These are phyloP conservation scores for Cacatua alba DNA, from an alignment of 2,113 vertebrate genomes.

Conservation along the genomic window DNA sequence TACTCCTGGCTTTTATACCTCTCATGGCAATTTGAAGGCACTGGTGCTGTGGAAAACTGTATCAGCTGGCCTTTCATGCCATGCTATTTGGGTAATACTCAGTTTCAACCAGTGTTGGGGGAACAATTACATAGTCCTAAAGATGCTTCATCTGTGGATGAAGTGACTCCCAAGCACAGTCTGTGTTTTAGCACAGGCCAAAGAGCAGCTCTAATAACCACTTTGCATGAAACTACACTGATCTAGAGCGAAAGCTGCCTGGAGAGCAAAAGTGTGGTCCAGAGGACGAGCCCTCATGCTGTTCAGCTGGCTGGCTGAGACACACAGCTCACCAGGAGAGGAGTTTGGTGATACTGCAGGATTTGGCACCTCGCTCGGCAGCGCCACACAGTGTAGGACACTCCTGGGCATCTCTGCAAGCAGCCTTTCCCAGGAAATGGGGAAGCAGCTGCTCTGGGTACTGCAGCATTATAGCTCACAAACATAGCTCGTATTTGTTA, in stretches of 20 bases:
- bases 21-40: background rate
- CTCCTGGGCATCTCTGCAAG: background rate
- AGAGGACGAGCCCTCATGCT: fast-evolving
- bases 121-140: background rate
- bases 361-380: fast-evolving
- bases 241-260: background rate
- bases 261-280: background rate
- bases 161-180: background rate
- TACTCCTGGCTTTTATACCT: background rate
- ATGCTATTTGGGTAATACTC: background rate
- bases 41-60: background rate
- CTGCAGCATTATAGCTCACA: background rate
- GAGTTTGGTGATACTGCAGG: background rate
- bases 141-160: background rate
- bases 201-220: background rate
- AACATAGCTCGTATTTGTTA: background rate
- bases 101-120: background rate
- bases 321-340: background rate
- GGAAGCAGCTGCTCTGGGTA: background rate
- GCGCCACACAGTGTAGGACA: fast-evolving
- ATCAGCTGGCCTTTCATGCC: background rate
- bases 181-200: background rate
- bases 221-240: background rate
- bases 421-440: background rate
- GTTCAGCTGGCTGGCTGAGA: background rate